Percentiles rank a stretch among this genome's conserved stretches.
These are phyloP conservation scores for Erinaceus europaeus DNA, from an alignment of 2,113 vertebrate genomes.

Conservation along the genomic window DNA sequence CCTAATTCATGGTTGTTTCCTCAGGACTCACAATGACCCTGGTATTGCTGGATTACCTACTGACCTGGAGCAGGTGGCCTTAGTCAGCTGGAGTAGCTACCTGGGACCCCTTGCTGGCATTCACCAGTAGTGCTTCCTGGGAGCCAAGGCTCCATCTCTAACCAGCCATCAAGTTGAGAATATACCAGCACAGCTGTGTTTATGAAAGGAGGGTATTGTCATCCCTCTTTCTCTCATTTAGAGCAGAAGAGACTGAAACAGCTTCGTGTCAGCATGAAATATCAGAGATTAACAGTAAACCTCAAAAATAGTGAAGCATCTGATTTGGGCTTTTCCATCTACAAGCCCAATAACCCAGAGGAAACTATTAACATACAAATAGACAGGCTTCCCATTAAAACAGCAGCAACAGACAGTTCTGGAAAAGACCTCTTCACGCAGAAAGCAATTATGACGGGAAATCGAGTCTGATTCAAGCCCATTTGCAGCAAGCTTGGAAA, in stretches of 20 bases:
- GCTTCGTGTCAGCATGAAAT: slow-evolving; percentile 70
- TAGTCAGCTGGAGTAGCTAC: slow-evolving; percentile 56
- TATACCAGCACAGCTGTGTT: slow-evolving; percentile 57
- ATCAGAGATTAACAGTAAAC: slow-evolving; percentile 77
- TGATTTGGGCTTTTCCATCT: slow-evolving; percentile 83
- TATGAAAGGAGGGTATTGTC: slow-evolving; percentile 70
- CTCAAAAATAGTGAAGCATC: slow-evolving; percentile 78
- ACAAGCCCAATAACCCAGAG: slow-evolving; percentile 81
- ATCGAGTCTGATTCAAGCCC: slow-evolving; percentile 69
- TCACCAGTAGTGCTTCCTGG: slow-evolving; percentile 76
- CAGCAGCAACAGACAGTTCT: slow-evolving; percentile 74
- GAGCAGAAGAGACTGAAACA: slow-evolving; percentile 76
- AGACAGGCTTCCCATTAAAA: slow-evolving; percentile 84
- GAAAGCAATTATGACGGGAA: slow-evolving; percentile 78
- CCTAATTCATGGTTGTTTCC: background rate
- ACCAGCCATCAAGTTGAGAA: slow-evolving; percentile 70
- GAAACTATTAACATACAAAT: slow-evolving; percentile 87
- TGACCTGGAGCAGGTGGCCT: slow-evolving; percentile 53
- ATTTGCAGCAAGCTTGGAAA: slow-evolving; percentile 72
- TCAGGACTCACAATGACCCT: background rate
- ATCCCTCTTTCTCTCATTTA: slow-evolving; percentile 78
- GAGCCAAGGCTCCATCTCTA: slow-evolving; percentile 67
- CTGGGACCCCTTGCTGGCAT: slow-evolving; percentile 68
- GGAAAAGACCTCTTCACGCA: slow-evolving; percentile 72
- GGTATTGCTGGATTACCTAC: background rate